Evolutionary conservation across 2,797 vertebrate genomes (phyloP).

Genomic region (Anabas testudineus): DNA sequence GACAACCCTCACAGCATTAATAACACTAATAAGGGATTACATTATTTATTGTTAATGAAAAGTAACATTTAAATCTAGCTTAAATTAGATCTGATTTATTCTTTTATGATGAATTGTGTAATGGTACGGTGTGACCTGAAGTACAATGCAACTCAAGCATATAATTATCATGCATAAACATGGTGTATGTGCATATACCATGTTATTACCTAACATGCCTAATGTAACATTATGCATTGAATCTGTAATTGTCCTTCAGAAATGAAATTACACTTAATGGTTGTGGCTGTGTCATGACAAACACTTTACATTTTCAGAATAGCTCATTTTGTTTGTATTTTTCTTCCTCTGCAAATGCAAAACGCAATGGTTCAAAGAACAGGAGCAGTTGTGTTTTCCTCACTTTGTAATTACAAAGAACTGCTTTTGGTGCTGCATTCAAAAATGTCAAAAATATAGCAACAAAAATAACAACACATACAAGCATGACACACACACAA

Average conservation of each 20-base stretch:
- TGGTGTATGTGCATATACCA: not conserved
- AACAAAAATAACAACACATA: not conserved
- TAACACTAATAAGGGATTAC: too few species aligned
- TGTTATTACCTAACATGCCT: not conserved
- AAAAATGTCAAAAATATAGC: conserved; percentile 6
- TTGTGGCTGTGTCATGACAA: not conserved
- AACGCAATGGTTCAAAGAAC: too few species aligned
- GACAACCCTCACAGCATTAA: too few species aligned
- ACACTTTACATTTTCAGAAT: conserved; percentile 27
- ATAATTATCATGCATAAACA: not conserved
- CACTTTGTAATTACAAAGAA: conserved; percentile 13
- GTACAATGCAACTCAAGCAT: not conserved
- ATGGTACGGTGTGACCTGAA: not conserved
- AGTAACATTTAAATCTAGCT: too few species aligned
- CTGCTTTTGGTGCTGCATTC: not conserved
- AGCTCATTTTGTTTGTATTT: not conserved
- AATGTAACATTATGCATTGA: conserved; percentile 23
- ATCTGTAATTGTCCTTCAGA: conserved; percentile 23
- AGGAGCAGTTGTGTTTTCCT: conserved; percentile 6
- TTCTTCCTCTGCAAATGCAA: conserved; percentile 7
- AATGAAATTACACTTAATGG: conserved; percentile 33
- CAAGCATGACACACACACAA: not conserved
- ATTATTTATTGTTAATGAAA: too few species aligned
- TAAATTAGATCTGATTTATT: too few species aligned
- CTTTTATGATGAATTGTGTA: not conserved